Evolutionary conservation across 2,113 vertebrate genomes (phyloP).

Genomic region (Pterocles gutturalis): DNA sequence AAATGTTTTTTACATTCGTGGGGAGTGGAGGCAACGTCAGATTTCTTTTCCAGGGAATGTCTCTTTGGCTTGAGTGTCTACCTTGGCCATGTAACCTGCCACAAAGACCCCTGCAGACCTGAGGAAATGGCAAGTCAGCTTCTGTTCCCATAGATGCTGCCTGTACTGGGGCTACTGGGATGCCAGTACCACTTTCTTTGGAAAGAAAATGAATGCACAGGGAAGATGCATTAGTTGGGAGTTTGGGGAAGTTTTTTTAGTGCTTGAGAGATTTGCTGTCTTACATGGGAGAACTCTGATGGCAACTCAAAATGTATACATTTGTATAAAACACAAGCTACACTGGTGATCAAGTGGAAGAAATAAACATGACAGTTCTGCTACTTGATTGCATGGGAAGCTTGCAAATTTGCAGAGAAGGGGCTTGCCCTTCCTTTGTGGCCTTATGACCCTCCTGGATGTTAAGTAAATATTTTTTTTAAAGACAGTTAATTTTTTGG

Average conservation of each 20-base stretch:
- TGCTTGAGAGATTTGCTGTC: constrained; percentile 32
- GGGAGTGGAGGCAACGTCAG: not conserved
- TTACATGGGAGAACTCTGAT: constrained; percentile 44
- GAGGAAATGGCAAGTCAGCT: not conserved
- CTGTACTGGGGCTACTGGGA: not conserved
- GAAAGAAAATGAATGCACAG: not conserved
- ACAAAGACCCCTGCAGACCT: not conserved
- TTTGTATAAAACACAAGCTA: not conserved
- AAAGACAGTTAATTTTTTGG: not conserved
- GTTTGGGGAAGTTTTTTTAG: not conserved
- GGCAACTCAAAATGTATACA: constrained; percentile 4
- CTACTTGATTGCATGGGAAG: constrained; percentile 38
- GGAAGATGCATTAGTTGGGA: not conserved
- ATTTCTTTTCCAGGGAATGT: not conserved
- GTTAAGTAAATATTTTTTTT: constrained; percentile 45
- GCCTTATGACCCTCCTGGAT: not conserved
- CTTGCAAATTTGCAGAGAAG: constrained; percentile 5
- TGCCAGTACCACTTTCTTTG: not conserved
- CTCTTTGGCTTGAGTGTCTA: not conserved
- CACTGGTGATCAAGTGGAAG: constrained; percentile 38
- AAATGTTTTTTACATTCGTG: not conserved
- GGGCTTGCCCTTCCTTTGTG: constrained; percentile 33
- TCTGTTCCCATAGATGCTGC: not conserved
- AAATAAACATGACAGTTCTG: constrained; percentile 54
- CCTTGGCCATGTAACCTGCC: not conserved